Base-by-base conservation (phyloP, 2,797 vertebrate species). In the Erithacus rubecula region DNA sequence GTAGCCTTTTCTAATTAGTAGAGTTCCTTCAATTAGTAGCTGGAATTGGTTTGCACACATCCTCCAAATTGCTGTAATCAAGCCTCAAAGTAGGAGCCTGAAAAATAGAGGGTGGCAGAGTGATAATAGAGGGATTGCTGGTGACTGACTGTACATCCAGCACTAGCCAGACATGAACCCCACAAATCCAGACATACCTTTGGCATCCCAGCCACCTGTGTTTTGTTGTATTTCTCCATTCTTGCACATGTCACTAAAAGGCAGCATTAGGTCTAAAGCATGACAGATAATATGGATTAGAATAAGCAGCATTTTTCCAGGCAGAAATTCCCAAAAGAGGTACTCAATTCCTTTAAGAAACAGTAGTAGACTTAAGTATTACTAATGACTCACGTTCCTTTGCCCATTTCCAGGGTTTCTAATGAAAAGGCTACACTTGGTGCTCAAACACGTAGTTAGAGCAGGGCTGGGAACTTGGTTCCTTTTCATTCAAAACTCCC, bases 41-140 rank as follows among this genome's bases (percentile, higher is more conserved):
- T 92, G 82, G 76, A 93, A 94, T 89, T 67, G 63, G 76, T 96
- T 92, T 93, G 85, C 65, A 63, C 76, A 94, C 76, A 88, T 91
- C 79, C 82, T 90, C 85, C 67, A 89, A 96, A 96, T 95, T 88
- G 92, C 69, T 96, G 91, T 91, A 95, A 90, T 96, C 91, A 97
- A 92, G 76, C 59, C 37, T 88, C 79, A 88, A 52, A 93, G 62
- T 52, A 86, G 76, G 10, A 79, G 29, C 37, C 59, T 92, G 91
- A 94, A 91, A 96, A 96, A 87, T 14, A 89, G 59, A 69, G 83
- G 62, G 55, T 93, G 75, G 60, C 63, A 53, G 51, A 69, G 49
- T 53, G 74, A 41, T 75, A 94, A 59, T 16, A 83, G 59, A 69
- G 60, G 49, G 36, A 88, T 56, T 81, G 20, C 36, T 86, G 43